A percentile compares a stretch with the other conserved stretches of the same genome.
These are phyloP conservation scores for Boulengeromyrus knoepffleri DNA, from an alignment of 2,113 vertebrate species.

Conservation along the genomic window DNA sequence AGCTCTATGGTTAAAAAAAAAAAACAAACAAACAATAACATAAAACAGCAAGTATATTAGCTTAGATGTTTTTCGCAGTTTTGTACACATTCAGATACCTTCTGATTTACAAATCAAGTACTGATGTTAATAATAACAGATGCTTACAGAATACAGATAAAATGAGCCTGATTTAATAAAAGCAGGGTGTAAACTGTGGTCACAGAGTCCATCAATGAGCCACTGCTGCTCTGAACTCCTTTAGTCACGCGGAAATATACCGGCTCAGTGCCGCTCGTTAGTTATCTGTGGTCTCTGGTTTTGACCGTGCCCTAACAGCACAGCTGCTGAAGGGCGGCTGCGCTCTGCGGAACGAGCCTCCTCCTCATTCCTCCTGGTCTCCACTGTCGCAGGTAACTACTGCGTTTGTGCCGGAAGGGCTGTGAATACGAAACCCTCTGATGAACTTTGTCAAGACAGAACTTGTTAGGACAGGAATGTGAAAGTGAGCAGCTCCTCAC, in stretches of 20 bases:
- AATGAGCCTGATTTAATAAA: neutral
- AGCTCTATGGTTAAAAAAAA: too few relatives aligned
- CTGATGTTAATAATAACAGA: neutral
- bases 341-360: neutral
- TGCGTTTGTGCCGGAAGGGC: neutral
- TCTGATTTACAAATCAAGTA: neutral
- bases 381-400: neutral
- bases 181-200: neutral
- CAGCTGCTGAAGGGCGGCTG: too few relatives aligned
- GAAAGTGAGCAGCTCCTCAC: neutral
- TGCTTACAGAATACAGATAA: neutral
- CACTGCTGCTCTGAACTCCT: neutral
- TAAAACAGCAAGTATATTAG: neutral
- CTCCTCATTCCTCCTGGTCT: neutral
- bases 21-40: too few relatives aligned
- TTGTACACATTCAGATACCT: neutral
- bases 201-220: neutral
- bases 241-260: neutral
- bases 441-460: neutral
- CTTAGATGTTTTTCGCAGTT: neutral
- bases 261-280: neutral
- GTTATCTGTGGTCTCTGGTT: neutral
- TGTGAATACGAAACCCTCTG: neutral
- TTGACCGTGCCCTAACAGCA: neutral
- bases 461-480: neutral